A percentile compares a stretch with the other conserved stretches of the same genome.
phyloP scores from a whole-genome alignment of 2,113 vertebrate genomes.

The Bos javanicus region DNA sequence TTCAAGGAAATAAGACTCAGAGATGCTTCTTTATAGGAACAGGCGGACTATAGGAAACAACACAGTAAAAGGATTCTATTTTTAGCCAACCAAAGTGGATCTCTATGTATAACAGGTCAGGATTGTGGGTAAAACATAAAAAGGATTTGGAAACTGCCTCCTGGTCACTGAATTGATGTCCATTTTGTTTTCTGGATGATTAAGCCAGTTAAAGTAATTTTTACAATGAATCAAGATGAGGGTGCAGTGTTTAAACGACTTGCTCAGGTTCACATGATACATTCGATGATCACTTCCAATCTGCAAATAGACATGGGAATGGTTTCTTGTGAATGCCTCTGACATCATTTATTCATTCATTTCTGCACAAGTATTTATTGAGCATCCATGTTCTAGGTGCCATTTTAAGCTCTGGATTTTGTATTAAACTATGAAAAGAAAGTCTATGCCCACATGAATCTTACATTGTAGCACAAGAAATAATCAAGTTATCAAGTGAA shows the following conservation, averaged over 20 bases:
- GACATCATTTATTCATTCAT: neutral
- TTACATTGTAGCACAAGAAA: neutral
- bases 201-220: neutral
- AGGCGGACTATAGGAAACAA: constrained; percentile 35
- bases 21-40: constrained; percentile 29
- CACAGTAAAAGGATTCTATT: neutral
- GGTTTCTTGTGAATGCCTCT: neutral
- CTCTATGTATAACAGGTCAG: neutral
- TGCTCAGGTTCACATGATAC: neutral
- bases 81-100: constrained; percentile 9
- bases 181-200: neutral
- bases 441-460: neutral
- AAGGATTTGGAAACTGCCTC: neutral
- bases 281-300: neutral
- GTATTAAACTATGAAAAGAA: neutral
- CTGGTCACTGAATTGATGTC: neutral
- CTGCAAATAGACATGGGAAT: neutral
- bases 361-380: neutral
- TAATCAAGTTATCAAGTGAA: neutral
- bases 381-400: neutral
- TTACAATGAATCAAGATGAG: neutral
- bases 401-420: neutral
- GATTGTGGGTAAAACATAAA: constrained; percentile 18
- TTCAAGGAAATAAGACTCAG: neutral
- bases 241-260: neutral